phyloP scores from a whole-genome alignment of 2,888 invertebrate species.

The Altica lythri region DNA sequence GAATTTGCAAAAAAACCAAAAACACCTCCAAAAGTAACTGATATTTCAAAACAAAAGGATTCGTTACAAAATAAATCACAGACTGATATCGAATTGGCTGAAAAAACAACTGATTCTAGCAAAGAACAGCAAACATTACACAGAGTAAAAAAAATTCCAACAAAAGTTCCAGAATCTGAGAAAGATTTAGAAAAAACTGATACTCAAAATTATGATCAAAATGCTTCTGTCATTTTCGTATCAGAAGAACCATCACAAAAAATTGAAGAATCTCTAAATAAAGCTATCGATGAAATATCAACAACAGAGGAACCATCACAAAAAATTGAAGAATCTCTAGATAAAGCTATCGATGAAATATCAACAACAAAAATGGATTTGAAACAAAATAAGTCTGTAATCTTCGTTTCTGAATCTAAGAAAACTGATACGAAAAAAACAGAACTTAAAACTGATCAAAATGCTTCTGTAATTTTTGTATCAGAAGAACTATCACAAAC shows the following conservation, averaged over 20 bases:
- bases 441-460: background rate
- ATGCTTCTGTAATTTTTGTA: background rate
- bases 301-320: background rate
- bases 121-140: no score
- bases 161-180: no score
- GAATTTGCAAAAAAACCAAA: no score
- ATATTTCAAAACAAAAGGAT: no score
- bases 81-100: no score
- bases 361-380: background rate
- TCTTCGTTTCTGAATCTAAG: no score
- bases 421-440: background rate
- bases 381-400: background rate
- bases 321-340: conserved; percentile 1
- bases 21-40: no score
- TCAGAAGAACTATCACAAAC: conserved; percentile 6
- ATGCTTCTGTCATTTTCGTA: background rate
- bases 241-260: background rate
- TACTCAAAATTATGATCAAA: no score
- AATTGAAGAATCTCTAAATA: background rate
- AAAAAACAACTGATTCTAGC: no score
- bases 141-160: no score
- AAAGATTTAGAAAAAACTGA: no score
- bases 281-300: background rate
- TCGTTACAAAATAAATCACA: no score
- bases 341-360: background rate